phyloP scores from a whole-genome alignment of 2,888 invertebrate species.

The Theodoxus fluviatilis region DNA sequence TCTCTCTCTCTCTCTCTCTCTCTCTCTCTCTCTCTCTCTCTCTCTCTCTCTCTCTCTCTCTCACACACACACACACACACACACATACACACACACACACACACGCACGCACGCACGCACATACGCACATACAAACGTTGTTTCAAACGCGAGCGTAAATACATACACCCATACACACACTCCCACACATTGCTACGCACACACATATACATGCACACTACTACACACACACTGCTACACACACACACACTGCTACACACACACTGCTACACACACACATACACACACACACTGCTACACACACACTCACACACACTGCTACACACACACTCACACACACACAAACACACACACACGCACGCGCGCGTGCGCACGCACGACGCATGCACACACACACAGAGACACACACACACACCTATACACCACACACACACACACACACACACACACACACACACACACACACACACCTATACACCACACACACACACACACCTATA shows the following conservation, averaged over 20 bases:
- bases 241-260: no score
- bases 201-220: background rate
- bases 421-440: background rate
- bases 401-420: background rate
- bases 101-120: slow-evolving; percentile 14
- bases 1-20: background rate
- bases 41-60: background rate
- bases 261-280: background rate
- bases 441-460: background rate
- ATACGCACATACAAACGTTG: background rate
- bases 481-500: no score
- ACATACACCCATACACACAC: background rate
- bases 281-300: background rate
- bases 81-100: background rate
- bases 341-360: slow-evolving; percentile 9
- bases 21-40: background rate
- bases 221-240: background rate
- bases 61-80: background rate
- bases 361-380: background rate
- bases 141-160: background rate
- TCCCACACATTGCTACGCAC: no score
- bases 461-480: background rate
- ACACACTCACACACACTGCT: background rate
- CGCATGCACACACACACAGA: background rate
- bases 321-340: background rate